Base-by-base conservation (phyloP, 2,113 vertebrate species). In the Clarias macrocephalus region DNA sequence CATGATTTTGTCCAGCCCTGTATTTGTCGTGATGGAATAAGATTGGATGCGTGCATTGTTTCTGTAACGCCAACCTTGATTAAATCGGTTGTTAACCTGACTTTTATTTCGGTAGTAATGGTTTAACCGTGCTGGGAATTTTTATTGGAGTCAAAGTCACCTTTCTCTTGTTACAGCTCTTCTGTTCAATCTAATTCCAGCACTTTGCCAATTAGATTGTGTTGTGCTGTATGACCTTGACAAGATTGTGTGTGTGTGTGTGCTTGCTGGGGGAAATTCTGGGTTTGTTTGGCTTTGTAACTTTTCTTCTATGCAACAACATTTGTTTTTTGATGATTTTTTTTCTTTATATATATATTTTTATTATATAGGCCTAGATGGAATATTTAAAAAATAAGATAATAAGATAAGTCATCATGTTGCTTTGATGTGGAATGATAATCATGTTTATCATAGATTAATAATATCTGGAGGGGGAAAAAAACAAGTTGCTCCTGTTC, bases 121-220 rank as follows among this genome's bases (percentile, higher is more conserved):
- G 52, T 76, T 62, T 42, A 73, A 42, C 57, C 19, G 30, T 77
- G 57, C 33, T 25, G 59, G 33, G 84, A 68, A 60, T 80, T 81
- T 72, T 72, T 30, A 86, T 80, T 57, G 28, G 65, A 12, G 15
- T 62, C 54, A 21, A 21, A 72, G 85, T 86, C 79, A 82, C 79
- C 85, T 82, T 82, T 82, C 65, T 72, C 16, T 63, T 86, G 48
- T 80, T 86, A 68, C 75, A 86, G 52, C 77, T 48, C n/a, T 70
- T 81, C 52, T 13, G 77, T 70, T 72, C 85, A 60, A 28, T 81
- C 56, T 60, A 72, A 81, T 82, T 60, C 30, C 63, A 60, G 77
- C 75, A 52, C 65, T 82, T 1, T 73, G 66, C 25, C 85, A 80
- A 42, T 62, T 62, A 54, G 79, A 52, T 73, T 73, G 52, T 48